phyloP scores from a whole-genome alignment of 2,113 vertebrate genomes.

The Suricata suricatta region DNA sequence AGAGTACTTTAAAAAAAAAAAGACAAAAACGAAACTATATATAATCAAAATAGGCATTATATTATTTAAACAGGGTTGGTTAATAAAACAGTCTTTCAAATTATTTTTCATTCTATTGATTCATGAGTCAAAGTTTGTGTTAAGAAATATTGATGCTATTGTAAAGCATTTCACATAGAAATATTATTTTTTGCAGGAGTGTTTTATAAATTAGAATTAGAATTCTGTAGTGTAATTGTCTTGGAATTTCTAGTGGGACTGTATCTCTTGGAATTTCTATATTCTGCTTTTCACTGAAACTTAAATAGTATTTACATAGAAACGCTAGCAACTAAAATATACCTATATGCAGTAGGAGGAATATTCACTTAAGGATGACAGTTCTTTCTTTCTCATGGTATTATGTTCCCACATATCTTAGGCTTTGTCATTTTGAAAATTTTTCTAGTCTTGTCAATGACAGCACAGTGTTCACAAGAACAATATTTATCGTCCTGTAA shows the following conservation, averaged over 20 bases:
- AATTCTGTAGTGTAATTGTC: slow-evolving; percentile 3
- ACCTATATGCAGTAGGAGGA: neutral
- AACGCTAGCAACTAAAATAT: neutral
- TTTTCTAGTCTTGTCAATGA: neutral
- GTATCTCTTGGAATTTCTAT: slow-evolving; percentile 3
- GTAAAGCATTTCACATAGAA: slow-evolving; percentile 16
- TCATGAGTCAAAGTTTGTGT: neutral
- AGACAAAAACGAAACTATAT: neutral
- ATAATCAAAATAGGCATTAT: neutral
- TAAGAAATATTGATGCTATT: neutral
- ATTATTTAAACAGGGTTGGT: neutral
- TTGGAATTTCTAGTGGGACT: neutral
- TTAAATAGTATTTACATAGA: neutral
- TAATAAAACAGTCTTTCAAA: slow-evolving; percentile 5
- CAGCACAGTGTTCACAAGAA: neutral
- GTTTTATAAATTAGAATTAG: slow-evolving; percentile 37
- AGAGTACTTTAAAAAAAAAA: neutral
- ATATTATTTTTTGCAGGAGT: neutral
- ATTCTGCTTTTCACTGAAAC: neutral
- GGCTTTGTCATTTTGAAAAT: neutral
- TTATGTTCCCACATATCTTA: neutral
- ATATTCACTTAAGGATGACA: neutral
- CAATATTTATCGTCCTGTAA: slow-evolving; percentile 2
- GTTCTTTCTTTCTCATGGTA: neutral
- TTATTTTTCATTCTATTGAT: slow-evolving; percentile 14